Percentiles rank a stretch among this genome's conserved stretches.
Conservation (phyloP, 2,113 vertebrate genomes). For the Equus quagga region DNA sequence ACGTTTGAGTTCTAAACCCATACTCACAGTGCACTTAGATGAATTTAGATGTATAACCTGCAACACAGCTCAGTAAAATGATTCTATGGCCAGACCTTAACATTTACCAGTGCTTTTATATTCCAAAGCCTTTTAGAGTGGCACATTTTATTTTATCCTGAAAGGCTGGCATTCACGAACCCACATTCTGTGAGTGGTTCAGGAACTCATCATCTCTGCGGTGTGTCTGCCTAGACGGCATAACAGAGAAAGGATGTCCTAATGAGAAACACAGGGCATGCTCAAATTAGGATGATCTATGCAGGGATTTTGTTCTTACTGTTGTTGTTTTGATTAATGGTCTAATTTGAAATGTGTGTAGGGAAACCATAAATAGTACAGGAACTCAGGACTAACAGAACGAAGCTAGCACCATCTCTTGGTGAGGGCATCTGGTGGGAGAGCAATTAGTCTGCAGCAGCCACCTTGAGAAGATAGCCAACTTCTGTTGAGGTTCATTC, state of each 20-base stretch:
- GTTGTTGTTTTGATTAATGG: not conserved
- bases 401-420: too few species aligned
- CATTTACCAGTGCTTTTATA: not conserved
- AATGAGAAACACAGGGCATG: not conserved
- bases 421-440: not conserved
- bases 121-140: not conserved
- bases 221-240: fast-evolving
- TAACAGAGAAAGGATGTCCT: not conserved
- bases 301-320: not conserved
- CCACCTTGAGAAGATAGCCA: not conserved
- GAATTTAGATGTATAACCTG: not conserved
- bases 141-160: not conserved
- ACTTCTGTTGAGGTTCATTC: not conserved
- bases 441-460: not conserved
- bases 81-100: not conserved
- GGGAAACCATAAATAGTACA: not conserved
- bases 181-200: not conserved
- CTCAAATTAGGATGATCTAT: not conserved
- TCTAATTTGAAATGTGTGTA: not conserved
- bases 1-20: not conserved
- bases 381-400: too few species aligned
- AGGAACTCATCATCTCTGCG: not conserved
- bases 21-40: too few species aligned
- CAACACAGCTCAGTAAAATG: not conserved
- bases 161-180: too few species aligned